These are phyloP conservation scores for Scaptomyza cyrtandrae DNA, from an alignment of 2,888 invertebrate species.

Conservation along the genomic window DNA sequence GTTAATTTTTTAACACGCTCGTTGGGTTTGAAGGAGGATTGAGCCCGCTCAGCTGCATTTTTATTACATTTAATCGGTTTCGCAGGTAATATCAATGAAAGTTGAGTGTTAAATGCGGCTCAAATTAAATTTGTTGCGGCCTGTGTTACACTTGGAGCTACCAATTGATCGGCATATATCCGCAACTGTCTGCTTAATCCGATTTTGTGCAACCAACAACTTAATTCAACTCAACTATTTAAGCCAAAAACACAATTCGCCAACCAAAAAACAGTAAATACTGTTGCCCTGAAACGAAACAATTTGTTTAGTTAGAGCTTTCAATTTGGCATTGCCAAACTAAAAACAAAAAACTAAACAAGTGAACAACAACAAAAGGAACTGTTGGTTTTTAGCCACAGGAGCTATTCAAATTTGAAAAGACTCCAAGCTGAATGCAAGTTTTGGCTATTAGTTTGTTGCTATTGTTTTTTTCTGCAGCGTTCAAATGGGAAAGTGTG, in stretches of 20 bases:
- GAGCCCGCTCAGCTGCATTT: conserved; percentile 7
- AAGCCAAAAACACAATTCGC: neutral
- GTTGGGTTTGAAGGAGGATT: neutral
- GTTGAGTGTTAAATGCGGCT: conserved; percentile 23
- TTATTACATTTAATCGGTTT: conserved; percentile 51
- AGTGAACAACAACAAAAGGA: neutral
- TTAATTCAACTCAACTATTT: too few species aligned
- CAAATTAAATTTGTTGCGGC: conserved; percentile 30
- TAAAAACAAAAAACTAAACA: conserved; percentile 24
- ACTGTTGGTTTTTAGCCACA: conserved; percentile 21
- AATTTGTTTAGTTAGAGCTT: conserved; percentile 69
- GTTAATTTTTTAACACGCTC: conserved; percentile 63
- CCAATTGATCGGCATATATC: neutral
- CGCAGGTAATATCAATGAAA: conserved; percentile 39
- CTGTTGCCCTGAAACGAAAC: conserved; percentile 44
- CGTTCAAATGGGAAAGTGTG: conserved; percentile 18
- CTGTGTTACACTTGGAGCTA: conserved; percentile 1
- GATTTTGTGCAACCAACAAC: too few species aligned
- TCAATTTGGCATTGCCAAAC: conserved; percentile 50
- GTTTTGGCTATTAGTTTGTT: conserved; percentile 23
- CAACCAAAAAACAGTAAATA: conserved; percentile 14
- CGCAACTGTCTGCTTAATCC: neutral
- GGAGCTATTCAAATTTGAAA: conserved; percentile 68
- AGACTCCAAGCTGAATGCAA: conserved; percentile 18
- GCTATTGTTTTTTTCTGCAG: neutral